Evolutionary conservation across 2,888 invertebrate genomes (phyloP).

Genomic region (Mylabris sibirica): DNA sequence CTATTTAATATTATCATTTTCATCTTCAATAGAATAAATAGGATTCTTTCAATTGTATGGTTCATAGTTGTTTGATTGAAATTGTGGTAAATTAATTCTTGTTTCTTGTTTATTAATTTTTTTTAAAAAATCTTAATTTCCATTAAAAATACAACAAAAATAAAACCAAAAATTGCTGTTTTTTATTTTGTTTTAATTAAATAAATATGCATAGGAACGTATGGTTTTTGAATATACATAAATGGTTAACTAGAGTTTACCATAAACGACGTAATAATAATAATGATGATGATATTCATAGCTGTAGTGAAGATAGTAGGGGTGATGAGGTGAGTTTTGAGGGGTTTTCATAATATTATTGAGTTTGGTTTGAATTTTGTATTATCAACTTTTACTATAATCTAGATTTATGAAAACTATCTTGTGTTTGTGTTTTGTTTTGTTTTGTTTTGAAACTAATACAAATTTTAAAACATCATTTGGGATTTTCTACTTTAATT

Average conservation of each 20-base stretch:
- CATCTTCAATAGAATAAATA: not conserved
- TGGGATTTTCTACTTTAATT: not conserved
- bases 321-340: constrained; percentile 13
- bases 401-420: not conserved
- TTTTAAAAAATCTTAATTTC: not conserved
- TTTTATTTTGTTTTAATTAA: not conserved
- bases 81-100: constrained; percentile 5
- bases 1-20: not conserved
- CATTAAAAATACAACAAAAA: not conserved
- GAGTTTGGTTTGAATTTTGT: constrained; percentile 10
- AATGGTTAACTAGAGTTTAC: constrained; percentile 9
- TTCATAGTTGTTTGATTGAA: not conserved
- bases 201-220: constrained; percentile 13
- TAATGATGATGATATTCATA: not conserved
- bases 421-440: not conserved
- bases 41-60: not conserved
- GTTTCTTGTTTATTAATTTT: constrained; percentile 6
- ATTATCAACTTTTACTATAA: not conserved
- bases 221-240: constrained; percentile 2
- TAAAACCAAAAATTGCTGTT: not conserved
- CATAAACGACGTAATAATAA: not conserved
- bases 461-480: not conserved
- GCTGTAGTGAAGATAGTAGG: not conserved
- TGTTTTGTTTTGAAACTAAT: not conserved
- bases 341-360: not conserved